Percentiles rank a stretch among this genome's conserved stretches.
These are phyloP conservation scores for Leptinotarsa defecta DNA, from an alignment of 1,140 invertebrate genomes.

Conservation along the genomic window DNA sequence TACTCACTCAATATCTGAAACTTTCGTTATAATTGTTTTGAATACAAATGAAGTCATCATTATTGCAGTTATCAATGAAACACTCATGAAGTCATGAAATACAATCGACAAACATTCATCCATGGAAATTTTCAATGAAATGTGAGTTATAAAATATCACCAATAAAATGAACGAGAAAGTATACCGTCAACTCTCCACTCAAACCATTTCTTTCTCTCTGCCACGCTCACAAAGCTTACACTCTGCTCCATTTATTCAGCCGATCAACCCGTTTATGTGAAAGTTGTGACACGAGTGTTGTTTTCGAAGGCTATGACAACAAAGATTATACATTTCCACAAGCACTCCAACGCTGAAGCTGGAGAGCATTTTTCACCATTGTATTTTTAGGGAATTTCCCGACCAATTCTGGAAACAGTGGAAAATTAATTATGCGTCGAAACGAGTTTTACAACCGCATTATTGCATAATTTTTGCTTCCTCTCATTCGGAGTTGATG, in stretches of 20 bases:
- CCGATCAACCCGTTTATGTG: not conserved
- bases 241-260: conserved; percentile 6
- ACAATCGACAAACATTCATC: too few species aligned
- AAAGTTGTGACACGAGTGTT: not conserved
- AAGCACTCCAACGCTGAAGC: not conserved
- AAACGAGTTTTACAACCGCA: not conserved
- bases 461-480: not conserved
- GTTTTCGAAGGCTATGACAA: not conserved
- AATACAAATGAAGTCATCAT: too few species aligned
- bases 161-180: too few species aligned
- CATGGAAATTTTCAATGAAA: too few species aligned
- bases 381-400: conserved; percentile 5
- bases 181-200: too few species aligned
- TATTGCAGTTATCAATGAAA: too few species aligned
- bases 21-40: too few species aligned
- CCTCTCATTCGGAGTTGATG: not conserved
- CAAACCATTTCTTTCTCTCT: too few species aligned
- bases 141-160: too few species aligned
- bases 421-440: conserved; percentile 8
- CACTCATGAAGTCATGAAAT: too few species aligned
- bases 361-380: not conserved
- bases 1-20: too few species aligned
- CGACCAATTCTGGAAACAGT: not conserved
- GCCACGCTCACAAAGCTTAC: not conserved
- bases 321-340: not conserved